Evolutionary conservation across 2,888 invertebrate species (phyloP), one percentile per base, ranked within the genome.

Genomic region (Nymphalis c-album): DNA sequence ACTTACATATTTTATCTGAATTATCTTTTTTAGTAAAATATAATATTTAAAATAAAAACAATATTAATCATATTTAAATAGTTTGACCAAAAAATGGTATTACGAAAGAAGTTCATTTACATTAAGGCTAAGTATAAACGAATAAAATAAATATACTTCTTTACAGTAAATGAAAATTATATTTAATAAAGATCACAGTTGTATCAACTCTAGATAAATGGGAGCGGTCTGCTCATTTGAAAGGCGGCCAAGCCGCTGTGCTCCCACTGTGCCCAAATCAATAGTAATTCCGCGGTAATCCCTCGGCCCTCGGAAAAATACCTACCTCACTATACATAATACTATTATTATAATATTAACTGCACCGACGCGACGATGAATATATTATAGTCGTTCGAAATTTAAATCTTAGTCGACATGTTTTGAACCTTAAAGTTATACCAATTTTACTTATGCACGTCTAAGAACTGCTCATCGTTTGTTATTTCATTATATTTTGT

Each of bases 271-370:
- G 80, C 86, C 88, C 87, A 83, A 92, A 92, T 92, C 91, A 92
- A 92, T 92, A 92, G 89, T 92, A 90, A 92, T 91, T 89, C 89
- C 83, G 86, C 81, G 86, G 86, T 88, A 90, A 91, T 90, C 88
- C 86, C 79, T 80, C 73, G 80, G 78, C 81, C 80, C 82, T 77
- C 80, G 81, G 83, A 91, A 91, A 91, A 91, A 88, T 89, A 87
- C 80, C 70, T 71, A 63, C 57, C 62, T 57, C 31, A 46, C 35
- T 50, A 46, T 62, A 51, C 0, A 62, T 22, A 60, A 46, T 65
- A 63, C 31, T 53, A 35, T 40, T 60, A 58, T 26, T 18, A 58
- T 40, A 18, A 51, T 45, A 7, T n/a, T 48, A 48, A 17, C 7
- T 13, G 17, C 47, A 6, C n/a, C 17, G 16, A 47, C 16, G 47